Evolutionary conservation across 2,113 vertebrate genomes (phyloP), one percentile per base, ranked within the genome.

Genomic region (Oreochromis niloticus): DNA sequence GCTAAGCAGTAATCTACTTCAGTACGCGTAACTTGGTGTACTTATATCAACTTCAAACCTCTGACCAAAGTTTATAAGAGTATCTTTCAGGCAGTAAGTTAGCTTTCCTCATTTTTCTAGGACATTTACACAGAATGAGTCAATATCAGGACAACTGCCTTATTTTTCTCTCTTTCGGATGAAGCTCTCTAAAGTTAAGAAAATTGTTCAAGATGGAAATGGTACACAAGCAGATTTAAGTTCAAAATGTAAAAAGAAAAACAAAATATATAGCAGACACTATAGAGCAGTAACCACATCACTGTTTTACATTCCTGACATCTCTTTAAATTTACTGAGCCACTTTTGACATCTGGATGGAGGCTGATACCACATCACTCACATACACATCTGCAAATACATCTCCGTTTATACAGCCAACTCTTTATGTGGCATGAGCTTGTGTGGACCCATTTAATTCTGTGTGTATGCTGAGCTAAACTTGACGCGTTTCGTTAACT

Each of bases 311-410:
- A 87, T 91, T 79, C 83, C 80, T 87, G 32, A 46, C 6, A n/a
- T 91, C 19, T 88, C 73, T 84, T 59, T 78, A 36, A 22, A 71
- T 89, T 90, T 80, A 90, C 5, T 84, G 71, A 8, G 17, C n/a
- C 39, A 52, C 46, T 27, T 66, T 54, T 50, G 78, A 85, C 87
- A 88, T 92, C 90, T 95, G 94, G 92, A 92, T 73, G 36, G 63
- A 57, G 52, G 81, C 55, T 22, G 50, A 88, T 75, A 75, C 94
- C 93, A 93, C 93, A 93, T 95, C 89, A 91, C 57, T 90, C 85
- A 61, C 68, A 66, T 59, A 83, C 79, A 92, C 81, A 87, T 85
- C 83, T 85, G 90, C 55, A 83, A 80, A 90, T 56, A 82, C 32
- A 80, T 79, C 55, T 86, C 32, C 30, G 11, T 89, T 90, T 85